phyloP scores from a whole-genome alignment of 2,797 vertebrate species.

The Ceryle rudis region DNA sequence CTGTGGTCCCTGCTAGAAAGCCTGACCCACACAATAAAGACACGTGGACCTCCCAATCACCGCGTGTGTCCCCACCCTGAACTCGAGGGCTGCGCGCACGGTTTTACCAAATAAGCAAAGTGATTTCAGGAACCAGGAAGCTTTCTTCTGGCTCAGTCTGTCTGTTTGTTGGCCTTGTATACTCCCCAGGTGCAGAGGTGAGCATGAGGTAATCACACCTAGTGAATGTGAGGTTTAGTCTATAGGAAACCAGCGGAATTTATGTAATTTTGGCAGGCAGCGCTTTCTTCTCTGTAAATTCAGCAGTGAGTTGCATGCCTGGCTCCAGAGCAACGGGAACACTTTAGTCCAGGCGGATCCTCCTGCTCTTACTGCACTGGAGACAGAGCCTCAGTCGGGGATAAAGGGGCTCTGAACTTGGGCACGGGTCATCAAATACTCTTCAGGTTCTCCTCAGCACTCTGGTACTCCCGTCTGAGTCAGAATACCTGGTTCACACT shows the following conservation, averaged over 20 bases:
- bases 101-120: not conserved
- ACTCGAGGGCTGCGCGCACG: accelerated
- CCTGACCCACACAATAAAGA: not conserved
- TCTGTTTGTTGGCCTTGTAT: constrained; percentile 44
- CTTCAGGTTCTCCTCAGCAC: not conserved
- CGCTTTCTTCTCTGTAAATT: not conserved
- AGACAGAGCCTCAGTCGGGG: not conserved
- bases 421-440: not conserved
- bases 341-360: not conserved
- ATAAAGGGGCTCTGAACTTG: not conserved
- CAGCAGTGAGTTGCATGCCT: not conserved
- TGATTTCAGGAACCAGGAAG: not conserved
- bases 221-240: constrained; percentile 65
- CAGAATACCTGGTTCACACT: not conserved
- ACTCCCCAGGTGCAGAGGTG: constrained; percentile 73
- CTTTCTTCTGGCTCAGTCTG: not conserved
- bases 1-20: not conserved
- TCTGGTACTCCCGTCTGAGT: not conserved
- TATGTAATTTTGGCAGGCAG: constrained; percentile 62
- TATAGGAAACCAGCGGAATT: constrained; percentile 63
- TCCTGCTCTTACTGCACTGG: not conserved
- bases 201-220: constrained; percentile 70
- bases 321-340: not conserved
- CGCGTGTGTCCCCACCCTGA: not conserved
- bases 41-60: accelerated